These are phyloP conservation scores for Psittacula echo DNA, from an alignment of 2,797 vertebrate species.

Conservation along the genomic window DNA sequence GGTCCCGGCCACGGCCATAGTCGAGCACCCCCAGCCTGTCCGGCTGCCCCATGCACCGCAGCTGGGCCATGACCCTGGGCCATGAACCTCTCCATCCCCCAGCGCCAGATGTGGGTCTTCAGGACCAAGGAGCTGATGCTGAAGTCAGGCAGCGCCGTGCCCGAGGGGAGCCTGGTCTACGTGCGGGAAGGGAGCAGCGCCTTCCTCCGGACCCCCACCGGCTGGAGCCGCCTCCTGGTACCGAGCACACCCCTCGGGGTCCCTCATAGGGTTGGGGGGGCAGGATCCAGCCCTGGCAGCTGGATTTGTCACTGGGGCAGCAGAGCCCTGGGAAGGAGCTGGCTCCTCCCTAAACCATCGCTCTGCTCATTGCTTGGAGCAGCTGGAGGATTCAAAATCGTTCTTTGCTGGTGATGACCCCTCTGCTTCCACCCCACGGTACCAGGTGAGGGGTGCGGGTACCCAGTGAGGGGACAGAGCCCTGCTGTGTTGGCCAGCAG, in stretches of 20 bases:
- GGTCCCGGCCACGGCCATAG: fast-evolving
- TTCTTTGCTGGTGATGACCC: slow-evolving; percentile 46
- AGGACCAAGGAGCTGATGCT: slow-evolving; percentile 66
- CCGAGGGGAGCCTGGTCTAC: slow-evolving; percentile 66
- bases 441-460: slow-evolving; percentile 14
- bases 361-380: background rate
- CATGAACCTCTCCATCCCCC: background rate
- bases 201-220: slow-evolving; percentile 62
- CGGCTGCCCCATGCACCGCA: fast-evolving
- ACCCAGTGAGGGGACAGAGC: background rate
- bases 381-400: slow-evolving; percentile 46
- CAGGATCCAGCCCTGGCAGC: background rate
- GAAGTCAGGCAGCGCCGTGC: slow-evolving; percentile 19
- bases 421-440: slow-evolving; percentile 37
- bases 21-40: background rate
- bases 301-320: background rate
- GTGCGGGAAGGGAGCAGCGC: slow-evolving; percentile 53
- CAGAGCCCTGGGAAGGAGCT: background rate
- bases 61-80: background rate
- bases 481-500: background rate
- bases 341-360: background rate
- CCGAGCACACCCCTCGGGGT: background rate
- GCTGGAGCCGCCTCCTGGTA: slow-evolving; percentile 74
- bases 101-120: slow-evolving; percentile 66
- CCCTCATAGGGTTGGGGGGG: fast-evolving